Conservation (phyloP, 2,113 vertebrate species). For the Kryptolebias marmoratus region DNA sequence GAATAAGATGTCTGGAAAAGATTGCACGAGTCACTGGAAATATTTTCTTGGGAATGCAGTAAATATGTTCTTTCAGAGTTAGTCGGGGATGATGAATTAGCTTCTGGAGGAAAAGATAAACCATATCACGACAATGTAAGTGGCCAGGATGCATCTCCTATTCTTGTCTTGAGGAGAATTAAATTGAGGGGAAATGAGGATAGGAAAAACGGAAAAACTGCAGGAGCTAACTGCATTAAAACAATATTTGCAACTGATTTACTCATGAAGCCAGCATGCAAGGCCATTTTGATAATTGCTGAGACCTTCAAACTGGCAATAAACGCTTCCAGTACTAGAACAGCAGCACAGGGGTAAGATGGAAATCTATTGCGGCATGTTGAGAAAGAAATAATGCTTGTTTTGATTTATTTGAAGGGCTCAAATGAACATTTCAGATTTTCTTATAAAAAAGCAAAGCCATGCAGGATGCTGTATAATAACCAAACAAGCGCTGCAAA, state of each 20-base stretch:
- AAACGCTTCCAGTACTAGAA: constrained; percentile 51
- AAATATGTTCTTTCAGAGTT: constrained; percentile 55
- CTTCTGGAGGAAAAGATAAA: constrained; percentile 67
- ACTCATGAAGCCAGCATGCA: constrained; percentile 64
- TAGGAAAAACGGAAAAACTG: constrained; percentile 43
- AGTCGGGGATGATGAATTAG: constrained; percentile 66
- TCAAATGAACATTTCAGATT: constrained; percentile 62
- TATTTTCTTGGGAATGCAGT: constrained; percentile 45
- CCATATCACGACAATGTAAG: constrained; percentile 51
- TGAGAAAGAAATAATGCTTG: constrained; percentile 69
- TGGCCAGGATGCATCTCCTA: constrained; percentile 28
- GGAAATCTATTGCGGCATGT: constrained; percentile 62
- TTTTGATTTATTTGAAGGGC: constrained; percentile 59
- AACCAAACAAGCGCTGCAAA: constrained; percentile 65
- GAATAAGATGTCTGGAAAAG: constrained; percentile 47
- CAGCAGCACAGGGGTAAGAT: constrained; percentile 40
- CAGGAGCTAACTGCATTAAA: constrained; percentile 63
- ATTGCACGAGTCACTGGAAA: constrained; percentile 41
- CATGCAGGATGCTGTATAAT: constrained; percentile 69
- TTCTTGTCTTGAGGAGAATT: constrained; percentile 48
- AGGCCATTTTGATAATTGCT: constrained; percentile 72
- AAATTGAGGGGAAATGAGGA: constrained; percentile 52
- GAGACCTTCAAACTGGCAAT: constrained; percentile 63
- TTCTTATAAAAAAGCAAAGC: constrained; percentile 49
- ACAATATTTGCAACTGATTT: constrained; percentile 71